phyloP scores from a whole-genome alignment of 2,888 invertebrate genomes.

The Hylaea fasciaria region DNA sequence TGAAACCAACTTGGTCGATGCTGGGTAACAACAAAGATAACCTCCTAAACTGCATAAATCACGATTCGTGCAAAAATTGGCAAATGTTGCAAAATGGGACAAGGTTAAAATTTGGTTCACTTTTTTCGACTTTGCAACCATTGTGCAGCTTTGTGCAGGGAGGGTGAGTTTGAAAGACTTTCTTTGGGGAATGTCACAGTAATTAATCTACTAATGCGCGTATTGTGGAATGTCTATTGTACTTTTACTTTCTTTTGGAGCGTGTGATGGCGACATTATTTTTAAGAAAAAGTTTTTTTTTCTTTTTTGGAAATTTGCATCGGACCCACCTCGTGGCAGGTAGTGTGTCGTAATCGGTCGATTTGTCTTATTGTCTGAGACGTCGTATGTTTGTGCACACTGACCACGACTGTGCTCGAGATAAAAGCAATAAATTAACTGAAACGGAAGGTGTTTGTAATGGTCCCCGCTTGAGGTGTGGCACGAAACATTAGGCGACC shows the following conservation, averaged over 20 bases:
- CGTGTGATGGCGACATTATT: conserved; percentile 57
- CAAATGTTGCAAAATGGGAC: conserved; percentile 75
- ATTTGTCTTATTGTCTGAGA: conserved; percentile 83
- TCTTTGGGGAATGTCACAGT: conserved; percentile 67
- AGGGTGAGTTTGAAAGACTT: conserved; percentile 70
- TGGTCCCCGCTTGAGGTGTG: conserved; percentile 73
- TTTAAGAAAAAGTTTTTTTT: conserved; percentile 56
- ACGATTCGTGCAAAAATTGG: conserved; percentile 73
- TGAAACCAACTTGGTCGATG: conserved; percentile 65
- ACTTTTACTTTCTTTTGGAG: conserved; percentile 75
- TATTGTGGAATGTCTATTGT: conserved; percentile 61
- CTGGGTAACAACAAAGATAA: conserved; percentile 62
- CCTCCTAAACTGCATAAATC: conserved; percentile 70
- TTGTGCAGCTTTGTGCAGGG: conserved; percentile 59
- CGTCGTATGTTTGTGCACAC: conserved; percentile 80
- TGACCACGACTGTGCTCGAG: conserved; percentile 79
- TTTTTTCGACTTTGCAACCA: conserved; percentile 56
- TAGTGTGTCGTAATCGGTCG: conserved; percentile 80
- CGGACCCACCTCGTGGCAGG: conserved; percentile 78
- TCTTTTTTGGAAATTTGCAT: conserved; percentile 69
- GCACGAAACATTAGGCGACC: conserved; percentile 63
- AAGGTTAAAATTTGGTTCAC: conserved; percentile 65
- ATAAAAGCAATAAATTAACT: conserved; percentile 82
- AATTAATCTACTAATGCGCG: conserved; percentile 78
- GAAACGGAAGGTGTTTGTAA: conserved; percentile 81